These are phyloP conservation scores for Griposia aprilina DNA, from an alignment of 2,888 invertebrate species.

Conservation along the genomic window DNA sequence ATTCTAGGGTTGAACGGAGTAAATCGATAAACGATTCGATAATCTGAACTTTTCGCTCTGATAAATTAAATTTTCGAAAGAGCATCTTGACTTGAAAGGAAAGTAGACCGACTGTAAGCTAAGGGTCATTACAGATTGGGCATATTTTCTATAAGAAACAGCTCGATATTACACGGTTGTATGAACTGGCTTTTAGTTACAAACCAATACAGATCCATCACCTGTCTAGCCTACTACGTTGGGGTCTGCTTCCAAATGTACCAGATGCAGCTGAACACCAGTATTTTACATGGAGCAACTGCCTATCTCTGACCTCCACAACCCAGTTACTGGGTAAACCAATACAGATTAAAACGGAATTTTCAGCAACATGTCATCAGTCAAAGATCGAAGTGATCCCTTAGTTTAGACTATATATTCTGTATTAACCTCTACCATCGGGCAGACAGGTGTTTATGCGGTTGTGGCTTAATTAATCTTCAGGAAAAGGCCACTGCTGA, in stretches of 20 bases:
- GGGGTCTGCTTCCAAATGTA: neutral
- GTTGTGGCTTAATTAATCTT: constrained; percentile 21
- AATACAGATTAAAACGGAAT: neutral
- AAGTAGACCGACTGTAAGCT: neutral
- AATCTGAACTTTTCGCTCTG: neutral
- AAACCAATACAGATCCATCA: neutral
- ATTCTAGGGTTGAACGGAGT: constrained; percentile 54
- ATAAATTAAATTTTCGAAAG: neutral
- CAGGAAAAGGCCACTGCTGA: neutral
- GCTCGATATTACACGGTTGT: neutral
- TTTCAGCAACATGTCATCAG: neutral
- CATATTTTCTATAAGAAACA: neutral
- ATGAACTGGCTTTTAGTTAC: neutral
- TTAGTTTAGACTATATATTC: neutral
- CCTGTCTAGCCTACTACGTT: neutral
- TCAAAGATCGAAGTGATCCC: neutral
- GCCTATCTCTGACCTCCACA: neutral
- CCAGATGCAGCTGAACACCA: neutral
- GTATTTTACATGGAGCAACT: neutral
- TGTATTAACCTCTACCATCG: neutral
- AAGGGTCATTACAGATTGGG: neutral
- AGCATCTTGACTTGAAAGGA: neutral
- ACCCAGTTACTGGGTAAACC: neutral
- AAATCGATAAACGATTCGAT: constrained; percentile 56
- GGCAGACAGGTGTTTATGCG: neutral